Conservation (phyloP, 2,797 vertebrate species). For the Takifugu rubripes region DNA sequence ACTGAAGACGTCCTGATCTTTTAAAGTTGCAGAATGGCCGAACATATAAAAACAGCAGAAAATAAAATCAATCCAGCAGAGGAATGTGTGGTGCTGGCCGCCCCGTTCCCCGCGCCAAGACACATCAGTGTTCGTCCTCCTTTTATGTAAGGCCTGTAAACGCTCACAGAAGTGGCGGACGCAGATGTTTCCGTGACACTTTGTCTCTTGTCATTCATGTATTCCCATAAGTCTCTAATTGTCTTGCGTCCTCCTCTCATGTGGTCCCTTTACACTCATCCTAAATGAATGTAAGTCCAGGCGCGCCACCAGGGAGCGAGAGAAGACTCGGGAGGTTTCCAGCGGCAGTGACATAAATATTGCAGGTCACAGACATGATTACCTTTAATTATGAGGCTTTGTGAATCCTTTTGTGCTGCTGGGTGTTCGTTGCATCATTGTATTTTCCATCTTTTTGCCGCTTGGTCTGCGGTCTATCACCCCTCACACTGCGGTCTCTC, state of each 20-base stretch:
- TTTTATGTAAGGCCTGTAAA: constrained; percentile 71
- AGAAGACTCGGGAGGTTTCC: constrained; percentile 25
- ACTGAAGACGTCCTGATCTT: constrained; percentile 49
- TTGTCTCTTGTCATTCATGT: constrained; percentile 60
- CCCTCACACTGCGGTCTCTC: constrained; percentile 70
- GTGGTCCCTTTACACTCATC: constrained; percentile 62
- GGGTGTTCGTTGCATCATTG: constrained; percentile 59
- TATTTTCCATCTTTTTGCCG: constrained; percentile 69
- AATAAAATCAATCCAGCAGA: constrained; percentile 23
- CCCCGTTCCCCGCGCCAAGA: constrained; percentile 62
- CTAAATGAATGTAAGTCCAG: constrained; percentile 45
- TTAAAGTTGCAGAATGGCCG: constrained; percentile 57
- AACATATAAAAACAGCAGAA: constrained; percentile 39
- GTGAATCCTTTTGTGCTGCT: constrained; percentile 16
- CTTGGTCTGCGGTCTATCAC: constrained; percentile 69
- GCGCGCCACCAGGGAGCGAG: constrained; percentile 9
- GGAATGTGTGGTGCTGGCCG: constrained; percentile 52
- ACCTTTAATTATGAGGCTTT: constrained; percentile 62
- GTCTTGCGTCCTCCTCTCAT: constrained; percentile 70
- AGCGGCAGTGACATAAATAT: constrained; percentile 37
- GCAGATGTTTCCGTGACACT: constrained; percentile 70
- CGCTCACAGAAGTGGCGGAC: constrained; percentile 65
- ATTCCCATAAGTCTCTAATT: constrained; percentile 68
- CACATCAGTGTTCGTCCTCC: constrained; percentile 55
- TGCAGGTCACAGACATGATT: constrained; percentile 63